Evolutionary conservation across 92 coral and sea anemone genomes (phyloP), one percentile per base, ranked within the genome.

Genomic region (Actinostola sp.): DNA sequence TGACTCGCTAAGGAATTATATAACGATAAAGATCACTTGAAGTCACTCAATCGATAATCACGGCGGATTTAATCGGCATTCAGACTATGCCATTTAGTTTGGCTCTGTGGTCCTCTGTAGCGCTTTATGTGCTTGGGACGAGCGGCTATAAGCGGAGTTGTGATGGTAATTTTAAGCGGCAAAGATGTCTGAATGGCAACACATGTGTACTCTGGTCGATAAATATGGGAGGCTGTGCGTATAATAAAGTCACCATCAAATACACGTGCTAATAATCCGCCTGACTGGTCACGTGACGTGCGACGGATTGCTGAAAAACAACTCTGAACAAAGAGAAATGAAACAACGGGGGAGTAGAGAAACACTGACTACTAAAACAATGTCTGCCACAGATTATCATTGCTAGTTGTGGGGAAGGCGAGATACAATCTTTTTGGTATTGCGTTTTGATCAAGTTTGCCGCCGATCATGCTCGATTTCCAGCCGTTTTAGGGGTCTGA

Each of bases 211-310:
- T 10, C 12, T 32, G 50, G 20, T 66, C 25, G 57, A 33, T 23
- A 1, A 30, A 34, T 23, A 30, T 26, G 6, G 61, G 10, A 48
- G 62, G 42, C 46, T 15, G 48, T 3, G 14, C 13, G 66, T 3
- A 61, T 33, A 61, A 61, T 61, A 46, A 31, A 60, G 51, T 78
- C 75, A 77, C 86, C 53, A 66, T 31, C 14, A 41, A 48, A 58
- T 61, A 70, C 87, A 76, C 79, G 88, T 83, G 88, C 67, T 48
- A 14, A 2, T 8, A 51, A 48, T 63, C 74, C 80, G 70, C 66
- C 55, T 62, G 73, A 69, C 19, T 36, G 19, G 49, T 44, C 36
- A 70, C 88, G 70, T 61, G 71, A 30, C 42, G 29, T 15, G 29
- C 7, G 17, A 13, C 2, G 30, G 24, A 61, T 68, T 66, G 60